Conservation (phyloP, 2,113 vertebrate genomes). For the Chunga burmeisteri region DNA sequence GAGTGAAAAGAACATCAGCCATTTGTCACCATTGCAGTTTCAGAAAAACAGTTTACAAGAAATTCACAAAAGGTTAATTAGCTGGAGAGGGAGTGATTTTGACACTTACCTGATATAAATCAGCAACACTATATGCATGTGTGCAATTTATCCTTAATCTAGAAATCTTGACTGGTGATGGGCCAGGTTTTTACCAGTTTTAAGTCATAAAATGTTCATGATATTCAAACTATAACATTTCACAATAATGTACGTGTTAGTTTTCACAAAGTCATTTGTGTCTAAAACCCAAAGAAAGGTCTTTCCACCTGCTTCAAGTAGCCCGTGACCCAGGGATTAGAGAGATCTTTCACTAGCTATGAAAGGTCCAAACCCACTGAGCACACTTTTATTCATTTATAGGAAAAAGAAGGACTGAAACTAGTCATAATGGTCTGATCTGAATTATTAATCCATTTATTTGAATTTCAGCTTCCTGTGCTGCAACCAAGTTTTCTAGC, state of each 20-base stretch:
- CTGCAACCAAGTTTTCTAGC: not conserved
- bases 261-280: not conserved
- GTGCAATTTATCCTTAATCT: not conserved
- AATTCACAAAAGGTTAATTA: conserved; percentile 28
- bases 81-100: not conserved
- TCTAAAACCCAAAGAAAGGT: not conserved
- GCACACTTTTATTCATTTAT: not conserved
- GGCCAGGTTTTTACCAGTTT: not conserved
- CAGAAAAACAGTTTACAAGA: not conserved
- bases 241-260: not conserved
- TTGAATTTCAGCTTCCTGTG: not conserved
- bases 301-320: not conserved
- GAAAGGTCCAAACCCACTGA: not conserved
- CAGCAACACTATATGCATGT: not conserved
- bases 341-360: not conserved
- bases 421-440: not conserved
- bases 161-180: not conserved
- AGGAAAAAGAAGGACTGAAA: not conserved
- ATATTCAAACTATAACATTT: not conserved
- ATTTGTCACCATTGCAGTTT: not conserved
- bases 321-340: not conserved
- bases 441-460: not conserved
- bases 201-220: not conserved
- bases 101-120: not conserved
- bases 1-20: not conserved